Base-by-base conservation (phyloP, 2,797 vertebrate genomes). In the Microctenopoma lineatum region DNA sequence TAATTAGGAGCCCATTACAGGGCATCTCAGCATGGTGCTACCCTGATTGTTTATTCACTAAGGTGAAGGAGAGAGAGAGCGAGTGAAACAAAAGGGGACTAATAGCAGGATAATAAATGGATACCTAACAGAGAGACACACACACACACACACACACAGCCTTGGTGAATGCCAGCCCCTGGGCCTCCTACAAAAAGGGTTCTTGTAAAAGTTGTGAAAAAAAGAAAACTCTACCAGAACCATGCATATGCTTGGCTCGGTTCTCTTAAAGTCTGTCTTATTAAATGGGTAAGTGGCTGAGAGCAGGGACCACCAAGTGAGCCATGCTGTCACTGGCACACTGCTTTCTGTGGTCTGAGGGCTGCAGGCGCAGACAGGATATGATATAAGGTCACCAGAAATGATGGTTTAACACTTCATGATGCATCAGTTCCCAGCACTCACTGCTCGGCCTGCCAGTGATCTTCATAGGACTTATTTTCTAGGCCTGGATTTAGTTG, bases 1-100 rank as follows among this genome's bases (percentile, higher is more conserved):
- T 94, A 92, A 93, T 94, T 94, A 92, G 90, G 88, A 88, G 83
- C 85, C 85, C 87, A 90, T 93, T 92, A 93, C 80, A 84, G 89
- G 86, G 83, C 70, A 62, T 85, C 92, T 81, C 92, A 90, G 91
- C 90, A 81, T 91, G 92, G 84, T 79, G 80, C 89, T 76, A 59
- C 83, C 68, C 85, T 89, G 83, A 89, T 90, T 92, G 90, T 93
- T 93, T 92, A 92, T 93, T 91, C 88, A 86, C 85, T 78, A 81
- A 85, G 87, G 86, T 85, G 84, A 80, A 80, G 68, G 72, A 56
- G 71, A 79, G 80, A 39, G 69, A 29, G 59, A 27, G 69, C 66
- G 72, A 55, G 73, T 21, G 21, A 58, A 58, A 64, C 56, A 84
- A 63, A 88, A 82, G 55, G 72, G 57, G 82, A 88, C 88, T 90